Conservation (phyloP, 1,140 invertebrate genomes). For the Acromyrmex heyeri region DNA sequence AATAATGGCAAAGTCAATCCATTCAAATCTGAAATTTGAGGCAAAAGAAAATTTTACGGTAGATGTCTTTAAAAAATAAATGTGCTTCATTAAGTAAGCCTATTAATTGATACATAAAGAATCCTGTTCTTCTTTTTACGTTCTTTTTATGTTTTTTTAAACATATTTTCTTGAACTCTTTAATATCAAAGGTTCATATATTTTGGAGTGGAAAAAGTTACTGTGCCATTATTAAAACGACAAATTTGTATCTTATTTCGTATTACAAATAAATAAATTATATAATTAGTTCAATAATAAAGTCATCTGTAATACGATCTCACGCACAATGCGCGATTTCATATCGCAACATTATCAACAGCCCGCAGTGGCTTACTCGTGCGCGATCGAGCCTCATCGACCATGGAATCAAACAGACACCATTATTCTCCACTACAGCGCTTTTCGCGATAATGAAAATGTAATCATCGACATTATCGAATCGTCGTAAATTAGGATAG, state of each 20-base stretch:
- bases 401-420: conserved; percentile 1
- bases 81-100: neutral
- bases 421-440: conserved; percentile 16
- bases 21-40: neutral
- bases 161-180: neutral
- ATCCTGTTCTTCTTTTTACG: neutral
- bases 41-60: neutral
- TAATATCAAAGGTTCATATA: neutral
- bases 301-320: conserved; percentile 40
- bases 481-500: conserved; percentile 57
- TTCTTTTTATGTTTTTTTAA: neutral
- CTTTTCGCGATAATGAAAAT: conserved; percentile 34
- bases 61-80: neutral
- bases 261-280: conserved; percentile 20
- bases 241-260: neutral
- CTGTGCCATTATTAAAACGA: conserved; percentile 5
- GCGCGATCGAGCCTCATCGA: neutral
- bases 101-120: neutral
- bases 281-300: conserved; percentile 18
- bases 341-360: conserved; percentile 33
- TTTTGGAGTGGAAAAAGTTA: neutral
- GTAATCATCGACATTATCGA: conserved; percentile 56
- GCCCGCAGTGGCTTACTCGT: neutral
- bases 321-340: conserved; percentile 9
- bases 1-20: neutral